Conservation (phyloP, 1,140 invertebrate species). For the Trypoxylus dichotomus region DNA sequence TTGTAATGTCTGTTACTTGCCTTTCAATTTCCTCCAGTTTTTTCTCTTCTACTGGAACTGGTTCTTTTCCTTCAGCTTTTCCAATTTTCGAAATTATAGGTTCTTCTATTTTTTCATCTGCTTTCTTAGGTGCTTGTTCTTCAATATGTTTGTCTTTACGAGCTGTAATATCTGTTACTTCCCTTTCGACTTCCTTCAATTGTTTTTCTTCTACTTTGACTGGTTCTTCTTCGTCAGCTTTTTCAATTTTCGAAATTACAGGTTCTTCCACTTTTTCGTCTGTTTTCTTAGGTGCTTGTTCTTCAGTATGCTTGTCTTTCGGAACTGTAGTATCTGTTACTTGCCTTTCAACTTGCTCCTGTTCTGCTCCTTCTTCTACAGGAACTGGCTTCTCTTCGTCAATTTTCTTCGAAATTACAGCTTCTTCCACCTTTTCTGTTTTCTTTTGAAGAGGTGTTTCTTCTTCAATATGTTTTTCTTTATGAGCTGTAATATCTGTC, state of each 20-base stretch:
- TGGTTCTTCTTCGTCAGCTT: not conserved
- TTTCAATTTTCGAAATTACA: not conserved
- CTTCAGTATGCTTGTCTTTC: too few relatives aligned
- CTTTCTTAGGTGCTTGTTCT: conserved; percentile 11
- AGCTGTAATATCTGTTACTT: not conserved
- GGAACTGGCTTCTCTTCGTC: too few relatives aligned
- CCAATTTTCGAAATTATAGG: too few relatives aligned
- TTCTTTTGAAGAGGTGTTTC: not conserved
- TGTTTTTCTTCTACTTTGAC: conserved; percentile 6
- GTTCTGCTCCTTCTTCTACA: not conserved
- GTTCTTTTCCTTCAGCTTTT: too few relatives aligned
- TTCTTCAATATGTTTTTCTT: conserved; percentile 27
- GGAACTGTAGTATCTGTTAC: too few relatives aligned
- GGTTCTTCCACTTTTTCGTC: not conserved
- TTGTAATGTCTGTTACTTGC: too few relatives aligned
- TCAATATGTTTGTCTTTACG: not conserved
- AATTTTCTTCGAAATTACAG: too few relatives aligned
- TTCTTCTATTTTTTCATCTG: too few relatives aligned
- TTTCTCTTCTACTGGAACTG: too few relatives aligned
- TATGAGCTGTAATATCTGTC: not conserved
- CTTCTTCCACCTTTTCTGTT: too few relatives aligned
- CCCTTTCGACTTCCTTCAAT: not conserved
- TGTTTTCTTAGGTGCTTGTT: not conserved
- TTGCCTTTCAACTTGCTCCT: too few relatives aligned
- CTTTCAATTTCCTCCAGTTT: too few relatives aligned